Evolutionary conservation across 1,140 invertebrate species (phyloP).

Genomic region (Hydropsyche tenuis): DNA sequence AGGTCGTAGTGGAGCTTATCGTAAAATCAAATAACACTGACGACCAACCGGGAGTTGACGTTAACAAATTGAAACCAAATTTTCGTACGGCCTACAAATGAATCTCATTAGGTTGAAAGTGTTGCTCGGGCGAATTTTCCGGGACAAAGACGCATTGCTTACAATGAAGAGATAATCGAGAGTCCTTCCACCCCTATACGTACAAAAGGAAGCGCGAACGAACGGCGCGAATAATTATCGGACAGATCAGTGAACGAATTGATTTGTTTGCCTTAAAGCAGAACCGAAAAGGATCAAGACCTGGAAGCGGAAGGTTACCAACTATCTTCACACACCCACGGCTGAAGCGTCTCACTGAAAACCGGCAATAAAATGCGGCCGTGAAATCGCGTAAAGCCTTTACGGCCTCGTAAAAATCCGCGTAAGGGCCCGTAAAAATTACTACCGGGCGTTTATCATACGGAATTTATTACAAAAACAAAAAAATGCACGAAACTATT

Average conservation of each 20-base stretch:
- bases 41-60: neutral
- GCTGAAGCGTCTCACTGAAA: too few species aligned
- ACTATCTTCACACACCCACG: too few species aligned
- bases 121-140: neutral
- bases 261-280: neutral
- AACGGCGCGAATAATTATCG: neutral
- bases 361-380: conserved; percentile 2
- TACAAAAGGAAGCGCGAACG: neutral
- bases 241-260: neutral
- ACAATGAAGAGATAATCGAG: conserved; percentile 16
- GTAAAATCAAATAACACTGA: conserved; percentile 4
- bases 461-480: conserved; percentile 5
- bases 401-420: conserved; percentile 6
- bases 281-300: too few species aligned
- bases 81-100: conserved; percentile 4
- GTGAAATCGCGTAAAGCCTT: neutral
- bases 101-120: conserved; percentile 22
- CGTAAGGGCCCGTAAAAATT: conserved; percentile 10
- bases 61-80: conserved; percentile 26
- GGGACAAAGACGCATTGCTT: neutral
- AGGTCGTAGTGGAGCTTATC: neutral
- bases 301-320: too few species aligned
- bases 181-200: neutral
- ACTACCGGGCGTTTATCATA: conserved; percentile 23
- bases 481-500: too few species aligned